Conservation (phyloP, 2,113 vertebrate genomes). For the Brachionichthys hirsutus region DNA sequence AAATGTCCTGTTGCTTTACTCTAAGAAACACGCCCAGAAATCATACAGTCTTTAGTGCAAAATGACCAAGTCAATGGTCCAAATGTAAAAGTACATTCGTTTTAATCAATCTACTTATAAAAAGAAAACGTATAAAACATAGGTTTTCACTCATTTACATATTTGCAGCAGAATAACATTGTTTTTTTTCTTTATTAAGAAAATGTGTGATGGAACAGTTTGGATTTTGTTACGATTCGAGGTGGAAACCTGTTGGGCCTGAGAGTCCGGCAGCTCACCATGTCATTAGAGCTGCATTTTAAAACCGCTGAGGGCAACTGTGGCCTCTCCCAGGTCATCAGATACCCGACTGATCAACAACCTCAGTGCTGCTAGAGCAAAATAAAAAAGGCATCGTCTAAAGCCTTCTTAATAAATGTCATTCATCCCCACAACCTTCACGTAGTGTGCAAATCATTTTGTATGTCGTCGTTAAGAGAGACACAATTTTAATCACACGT, state of each 20-base stretch:
- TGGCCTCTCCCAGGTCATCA: conserved; percentile 36
- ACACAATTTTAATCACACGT: conserved; percentile 30
- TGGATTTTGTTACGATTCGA: conserved; percentile 19
- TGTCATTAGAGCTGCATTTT: conserved; percentile 23
- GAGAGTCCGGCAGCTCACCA: conserved; percentile 36
- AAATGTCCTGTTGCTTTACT: conserved; percentile 25
- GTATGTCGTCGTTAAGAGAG: conserved; percentile 34
- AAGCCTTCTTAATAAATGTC: conserved; percentile 20
- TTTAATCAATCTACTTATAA: conserved; percentile 54
- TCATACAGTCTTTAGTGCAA: conserved; percentile 43
- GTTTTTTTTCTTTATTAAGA: neutral
- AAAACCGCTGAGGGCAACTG: conserved; percentile 27
- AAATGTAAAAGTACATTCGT: conserved; percentile 30
- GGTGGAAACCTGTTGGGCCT: conserved; percentile 35
- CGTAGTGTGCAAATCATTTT: conserved; percentile 25
- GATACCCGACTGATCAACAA: conserved; percentile 51
- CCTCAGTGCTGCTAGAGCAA: conserved; percentile 40
- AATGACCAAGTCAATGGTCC: conserved; percentile 28
- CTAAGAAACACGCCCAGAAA: conserved; percentile 36
- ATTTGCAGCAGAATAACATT: conserved; percentile 55
- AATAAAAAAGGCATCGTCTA: too few relatives aligned
- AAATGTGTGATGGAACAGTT: neutral
- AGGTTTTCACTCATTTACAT: conserved; percentile 44
- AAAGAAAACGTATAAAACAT: conserved; percentile 67
- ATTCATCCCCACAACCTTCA: neutral